A percentile compares a stretch with the other conserved stretches of the same genome.
Conservation (phyloP, 2,888 invertebrate genomes). For the Pseudococcus jackbeardsleyi region DNA sequence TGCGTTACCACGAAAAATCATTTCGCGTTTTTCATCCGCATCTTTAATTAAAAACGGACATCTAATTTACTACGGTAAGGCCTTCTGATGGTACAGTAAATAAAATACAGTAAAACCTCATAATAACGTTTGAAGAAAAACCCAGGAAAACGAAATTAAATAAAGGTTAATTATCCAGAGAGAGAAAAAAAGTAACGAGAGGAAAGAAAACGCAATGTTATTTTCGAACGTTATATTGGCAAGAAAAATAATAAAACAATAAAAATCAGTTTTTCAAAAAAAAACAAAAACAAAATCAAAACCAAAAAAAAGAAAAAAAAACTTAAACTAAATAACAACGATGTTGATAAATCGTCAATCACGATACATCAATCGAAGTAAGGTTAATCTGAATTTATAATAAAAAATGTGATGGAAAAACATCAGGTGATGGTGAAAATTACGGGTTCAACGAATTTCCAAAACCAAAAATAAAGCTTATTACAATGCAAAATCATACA, state of each 20-base stretch:
- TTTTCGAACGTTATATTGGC: constrained; percentile 32
- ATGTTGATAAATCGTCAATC: not conserved
- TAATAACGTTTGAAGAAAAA: constrained; percentile 37
- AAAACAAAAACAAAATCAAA: constrained; percentile 39
- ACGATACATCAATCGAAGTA: not conserved
- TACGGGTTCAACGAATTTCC: not conserved
- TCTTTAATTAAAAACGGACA: constrained; percentile 39
- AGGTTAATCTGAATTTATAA: constrained; percentile 9
- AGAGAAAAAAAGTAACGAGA: not conserved
- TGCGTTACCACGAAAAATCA: constrained; percentile 38
- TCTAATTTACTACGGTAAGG: not conserved
- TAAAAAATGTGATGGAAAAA: not conserved
- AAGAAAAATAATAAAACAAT: constrained; percentile 38
- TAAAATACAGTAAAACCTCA: constrained; percentile 53
- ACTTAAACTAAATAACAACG: not conserved
- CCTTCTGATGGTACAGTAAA: not conserved
- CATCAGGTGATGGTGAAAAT: not conserved
- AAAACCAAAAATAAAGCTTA: not conserved
- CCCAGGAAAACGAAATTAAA: constrained; percentile 22
- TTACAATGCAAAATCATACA: not conserved
- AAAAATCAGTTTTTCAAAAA: constrained; percentile 40
- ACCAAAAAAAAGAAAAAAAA: constrained; percentile 24
- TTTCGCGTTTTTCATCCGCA: constrained; percentile 34
- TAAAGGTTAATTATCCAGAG: constrained; percentile 5
- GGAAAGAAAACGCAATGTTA: constrained; percentile 25